Evolutionary conservation across 2,113 vertebrate species (phyloP).

Genomic region (Syngnathus floridae): DNA sequence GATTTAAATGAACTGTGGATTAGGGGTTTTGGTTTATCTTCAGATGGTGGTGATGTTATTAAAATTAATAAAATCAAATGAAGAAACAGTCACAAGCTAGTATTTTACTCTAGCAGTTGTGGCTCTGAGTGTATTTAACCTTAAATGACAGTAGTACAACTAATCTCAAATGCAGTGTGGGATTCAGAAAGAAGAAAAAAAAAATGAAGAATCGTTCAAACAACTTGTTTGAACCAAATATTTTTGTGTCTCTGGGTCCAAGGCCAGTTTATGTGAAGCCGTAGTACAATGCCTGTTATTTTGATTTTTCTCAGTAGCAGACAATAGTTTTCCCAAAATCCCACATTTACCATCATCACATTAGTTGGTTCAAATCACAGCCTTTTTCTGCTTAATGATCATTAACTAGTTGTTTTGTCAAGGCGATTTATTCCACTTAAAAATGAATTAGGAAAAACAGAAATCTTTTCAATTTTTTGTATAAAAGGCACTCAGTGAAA

Average conservation of each 20-base stretch:
- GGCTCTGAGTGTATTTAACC: background rate
- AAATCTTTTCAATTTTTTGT: conserved; percentile 12
- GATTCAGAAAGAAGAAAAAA: background rate
- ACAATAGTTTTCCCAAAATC: background rate
- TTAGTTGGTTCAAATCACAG: background rate
- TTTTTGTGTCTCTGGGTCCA: background rate
- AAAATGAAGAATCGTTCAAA: too few relatives aligned
- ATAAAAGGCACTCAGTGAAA: conserved; percentile 6
- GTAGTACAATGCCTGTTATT: conserved; percentile 11
- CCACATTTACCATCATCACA: background rate
- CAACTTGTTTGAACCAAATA: background rate
- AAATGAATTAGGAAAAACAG: conserved; percentile 5
- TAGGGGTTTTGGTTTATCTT: background rate
- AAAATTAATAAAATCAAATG: background rate
- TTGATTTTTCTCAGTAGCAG: conserved; percentile 1
- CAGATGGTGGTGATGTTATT: background rate
- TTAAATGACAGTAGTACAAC: background rate
- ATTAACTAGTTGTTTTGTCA: conserved; percentile 10
- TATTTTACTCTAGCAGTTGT: background rate
- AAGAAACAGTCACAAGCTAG: background rate
- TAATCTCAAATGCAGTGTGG: background rate
- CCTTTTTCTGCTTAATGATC: conserved; percentile 1
- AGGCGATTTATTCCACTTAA: background rate
- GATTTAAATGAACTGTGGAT: background rate
- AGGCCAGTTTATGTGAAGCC: background rate